These are phyloP conservation scores for Ia io DNA, from an alignment of 2,113 vertebrate genomes.

Conservation along the genomic window DNA sequence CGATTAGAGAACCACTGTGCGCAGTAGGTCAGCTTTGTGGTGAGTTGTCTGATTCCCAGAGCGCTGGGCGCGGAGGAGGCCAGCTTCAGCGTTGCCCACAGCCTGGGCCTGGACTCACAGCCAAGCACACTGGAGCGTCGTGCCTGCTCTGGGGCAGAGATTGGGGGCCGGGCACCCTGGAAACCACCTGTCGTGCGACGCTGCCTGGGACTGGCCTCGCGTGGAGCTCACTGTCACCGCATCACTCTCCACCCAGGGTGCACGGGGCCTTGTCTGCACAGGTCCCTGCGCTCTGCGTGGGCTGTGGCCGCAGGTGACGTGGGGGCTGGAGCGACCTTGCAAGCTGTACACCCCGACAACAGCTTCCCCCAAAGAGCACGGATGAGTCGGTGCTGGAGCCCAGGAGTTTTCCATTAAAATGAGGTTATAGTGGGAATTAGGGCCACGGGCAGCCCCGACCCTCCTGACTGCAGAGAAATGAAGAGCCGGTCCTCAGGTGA, in stretches of 20 bases:
- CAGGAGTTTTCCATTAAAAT: not conserved
- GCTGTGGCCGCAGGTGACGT: accelerated
- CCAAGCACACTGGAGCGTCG: no score
- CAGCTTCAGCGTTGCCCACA: no score
- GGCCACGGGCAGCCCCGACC: not conserved
- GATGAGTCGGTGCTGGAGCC: not conserved
- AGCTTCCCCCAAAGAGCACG: not conserved
- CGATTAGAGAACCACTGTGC: not conserved
- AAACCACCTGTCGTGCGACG: not conserved
- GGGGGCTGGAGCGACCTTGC: not conserved
- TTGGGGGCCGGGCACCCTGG: not conserved
- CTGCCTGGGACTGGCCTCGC: not conserved
- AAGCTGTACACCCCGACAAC: no score
- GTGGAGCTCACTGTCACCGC: accelerated
- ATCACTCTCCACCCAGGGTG: not conserved
- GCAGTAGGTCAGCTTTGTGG: not conserved
- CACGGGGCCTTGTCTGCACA: not conserved
- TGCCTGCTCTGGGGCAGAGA: not conserved
- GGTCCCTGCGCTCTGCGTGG: no score
- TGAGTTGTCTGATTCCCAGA: not conserved
- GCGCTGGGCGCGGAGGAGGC: no score
- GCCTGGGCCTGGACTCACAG: no score
- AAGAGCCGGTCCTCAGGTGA: not conserved
- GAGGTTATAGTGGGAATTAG: not conserved
- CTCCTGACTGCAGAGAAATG: not conserved